Base-by-base conservation (phyloP, 2,797 vertebrate species). In the Tympanoctomys barrerae region DNA sequence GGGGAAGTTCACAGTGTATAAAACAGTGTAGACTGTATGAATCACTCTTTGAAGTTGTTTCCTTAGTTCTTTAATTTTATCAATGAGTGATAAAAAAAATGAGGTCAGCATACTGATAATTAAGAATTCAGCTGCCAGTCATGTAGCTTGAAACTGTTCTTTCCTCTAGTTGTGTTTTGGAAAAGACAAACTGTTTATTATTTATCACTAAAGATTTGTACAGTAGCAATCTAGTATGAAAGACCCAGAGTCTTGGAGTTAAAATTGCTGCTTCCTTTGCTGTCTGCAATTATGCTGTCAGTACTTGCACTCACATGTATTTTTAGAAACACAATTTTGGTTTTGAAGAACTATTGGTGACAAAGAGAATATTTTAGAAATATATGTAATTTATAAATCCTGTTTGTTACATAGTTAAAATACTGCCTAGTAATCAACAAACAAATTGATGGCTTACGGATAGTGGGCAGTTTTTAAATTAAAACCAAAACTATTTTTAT, bases 61-160 rank as follows among this genome's bases (percentile, higher is more conserved):
- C 49, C 33, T 96, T 97, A 78, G 78, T 89, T 77, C 57, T 92
- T 64, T 77, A 79, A 31, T 86, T 86, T 95, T 73, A 92, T 87
- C 84, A 93, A 90, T 88, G 89, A 96, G 0, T 84, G 12, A 59
- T 95, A 36, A 92, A 90, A 96, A 94, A 49, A 49, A 10, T 19
- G 52, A 85, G 36, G 26, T 33, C 46, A 46, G 6, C 28, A 85
- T 21, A 46, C 91, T 84, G 91, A 94, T 91, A 91, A 96, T 89
- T 92, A 49, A 91, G 83, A 86, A 73, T 28, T 21, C 9, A n/a
- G 31, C 59, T 87, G 78, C 81, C 31, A 84, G 59, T 26, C 36
- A 80, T 28, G 14, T 10, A 80, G 22, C 70, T 39, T 84, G 22
- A 92, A 87, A 90, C 64, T 77, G 57, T 89, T 33, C 8, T 31